Conservation (phyloP, 2,888 invertebrate genomes). For the Notodromas monacha region DNA sequence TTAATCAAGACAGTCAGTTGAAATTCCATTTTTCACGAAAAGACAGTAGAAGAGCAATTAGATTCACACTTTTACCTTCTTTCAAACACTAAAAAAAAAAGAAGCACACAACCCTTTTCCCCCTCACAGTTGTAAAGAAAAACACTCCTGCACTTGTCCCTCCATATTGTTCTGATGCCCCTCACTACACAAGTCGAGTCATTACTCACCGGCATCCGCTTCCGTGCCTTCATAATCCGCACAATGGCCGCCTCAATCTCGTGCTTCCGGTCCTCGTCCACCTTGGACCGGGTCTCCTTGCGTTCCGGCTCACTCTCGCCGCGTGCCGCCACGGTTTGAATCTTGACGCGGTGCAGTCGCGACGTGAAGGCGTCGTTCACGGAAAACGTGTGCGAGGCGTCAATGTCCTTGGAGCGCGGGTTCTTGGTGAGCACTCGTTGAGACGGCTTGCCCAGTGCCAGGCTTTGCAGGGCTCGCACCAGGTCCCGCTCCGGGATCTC, state of each 20-base stretch:
- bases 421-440: constrained; percentile 75
- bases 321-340: constrained; percentile 71
- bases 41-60: too few relatives aligned
- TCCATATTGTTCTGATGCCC: too few relatives aligned
- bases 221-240: constrained; percentile 91
- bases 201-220: constrained; percentile 43
- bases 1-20: too few relatives aligned
- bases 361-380: constrained; percentile 95
- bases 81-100: too few relatives aligned
- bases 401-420: constrained; percentile 88
- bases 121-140: too few relatives aligned
- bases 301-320: constrained; percentile 97
- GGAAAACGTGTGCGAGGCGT: constrained; percentile 58
- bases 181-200: not conserved
- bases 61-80: too few relatives aligned
- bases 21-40: too few relatives aligned
- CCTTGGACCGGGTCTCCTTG: constrained; percentile 82
- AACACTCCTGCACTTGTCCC: too few relatives aligned
- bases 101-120: too few relatives aligned
- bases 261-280: constrained; percentile 93
- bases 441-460: constrained; percentile 89
- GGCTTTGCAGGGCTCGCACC: constrained; percentile 73
- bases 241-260: constrained; percentile 98
- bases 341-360: constrained; percentile 77
- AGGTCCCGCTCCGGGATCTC: constrained; percentile 94